Conservation (phyloP, 1,140 invertebrate species). For the Drosophila nigrodunni region DNA sequence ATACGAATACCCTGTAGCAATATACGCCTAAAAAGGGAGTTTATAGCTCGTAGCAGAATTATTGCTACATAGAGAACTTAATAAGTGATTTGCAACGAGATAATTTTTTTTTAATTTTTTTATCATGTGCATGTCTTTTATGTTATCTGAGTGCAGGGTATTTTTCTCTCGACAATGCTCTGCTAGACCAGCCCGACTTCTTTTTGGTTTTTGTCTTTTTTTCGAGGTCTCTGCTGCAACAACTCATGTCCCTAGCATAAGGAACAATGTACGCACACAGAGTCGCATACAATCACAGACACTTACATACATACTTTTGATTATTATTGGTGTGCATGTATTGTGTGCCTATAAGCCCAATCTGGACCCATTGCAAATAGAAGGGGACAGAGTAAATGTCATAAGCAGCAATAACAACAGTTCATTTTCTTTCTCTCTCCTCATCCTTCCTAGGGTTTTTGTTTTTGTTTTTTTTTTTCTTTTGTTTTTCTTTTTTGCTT, state of each 20-base stretch:
- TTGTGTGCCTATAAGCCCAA: conserved; percentile 2
- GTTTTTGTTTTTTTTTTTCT: neutral
- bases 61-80: too few relatives aligned
- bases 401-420: neutral
- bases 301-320: neutral
- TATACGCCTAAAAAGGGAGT: neutral
- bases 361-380: conserved; percentile 45
- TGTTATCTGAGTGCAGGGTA: neutral
- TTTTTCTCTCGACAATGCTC: neutral
- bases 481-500: neutral
- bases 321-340: neutral
- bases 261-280: neutral
- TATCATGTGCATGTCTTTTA: neutral
- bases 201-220: neutral
- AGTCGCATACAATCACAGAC: neutral
- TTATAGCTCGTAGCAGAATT: too few relatives aligned
- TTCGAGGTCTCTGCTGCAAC: neutral
- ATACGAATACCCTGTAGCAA: neutral
- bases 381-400: conserved; percentile 25
- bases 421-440: neutral
- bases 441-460: neutral
- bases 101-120: neutral
- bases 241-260: neutral
- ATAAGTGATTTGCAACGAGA: neutral
- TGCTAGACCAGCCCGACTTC: too few relatives aligned